phyloP scores from a whole-genome alignment of 2,888 invertebrate species.

The Theretra japonica region DNA sequence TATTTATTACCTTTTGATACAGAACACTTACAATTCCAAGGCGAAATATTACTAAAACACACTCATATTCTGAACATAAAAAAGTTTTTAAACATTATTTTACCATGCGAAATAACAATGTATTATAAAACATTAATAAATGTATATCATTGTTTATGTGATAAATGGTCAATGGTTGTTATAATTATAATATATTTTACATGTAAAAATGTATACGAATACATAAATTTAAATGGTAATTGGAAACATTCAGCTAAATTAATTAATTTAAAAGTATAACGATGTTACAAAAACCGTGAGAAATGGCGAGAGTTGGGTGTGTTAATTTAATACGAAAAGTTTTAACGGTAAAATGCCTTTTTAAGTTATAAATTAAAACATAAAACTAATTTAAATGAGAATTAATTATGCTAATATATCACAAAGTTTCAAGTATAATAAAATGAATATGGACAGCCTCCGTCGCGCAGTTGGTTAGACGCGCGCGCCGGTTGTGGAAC shows the following conservation, averaged over 20 bases:
- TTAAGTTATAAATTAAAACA: background rate
- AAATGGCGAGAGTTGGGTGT: background rate
- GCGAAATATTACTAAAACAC: no score
- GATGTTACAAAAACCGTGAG: constrained; percentile 2
- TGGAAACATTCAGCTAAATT: background rate
- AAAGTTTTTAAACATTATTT: no score
- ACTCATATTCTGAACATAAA: no score
- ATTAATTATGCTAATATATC: no score
- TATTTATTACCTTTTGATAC: no score
- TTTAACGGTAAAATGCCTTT: background rate
- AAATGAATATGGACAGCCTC: no score
- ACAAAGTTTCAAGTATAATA: no score
- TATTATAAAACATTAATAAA: background rate
- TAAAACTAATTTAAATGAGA: background rate
- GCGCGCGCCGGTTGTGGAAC: no score
- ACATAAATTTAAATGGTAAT: background rate
- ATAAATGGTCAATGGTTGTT: background rate
- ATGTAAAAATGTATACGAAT: background rate
- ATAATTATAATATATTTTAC: background rate
- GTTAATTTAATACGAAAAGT: background rate
- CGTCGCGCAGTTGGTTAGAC: no score
- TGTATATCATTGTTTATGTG: background rate
- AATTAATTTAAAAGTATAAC: background rate
- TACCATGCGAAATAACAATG: no score
- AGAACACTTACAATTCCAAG: no score